Evolutionary conservation across 2,797 vertebrate species (phyloP), one percentile per base, ranked within the genome.

Genomic region (Pseudotriccus pelzelni): DNA sequence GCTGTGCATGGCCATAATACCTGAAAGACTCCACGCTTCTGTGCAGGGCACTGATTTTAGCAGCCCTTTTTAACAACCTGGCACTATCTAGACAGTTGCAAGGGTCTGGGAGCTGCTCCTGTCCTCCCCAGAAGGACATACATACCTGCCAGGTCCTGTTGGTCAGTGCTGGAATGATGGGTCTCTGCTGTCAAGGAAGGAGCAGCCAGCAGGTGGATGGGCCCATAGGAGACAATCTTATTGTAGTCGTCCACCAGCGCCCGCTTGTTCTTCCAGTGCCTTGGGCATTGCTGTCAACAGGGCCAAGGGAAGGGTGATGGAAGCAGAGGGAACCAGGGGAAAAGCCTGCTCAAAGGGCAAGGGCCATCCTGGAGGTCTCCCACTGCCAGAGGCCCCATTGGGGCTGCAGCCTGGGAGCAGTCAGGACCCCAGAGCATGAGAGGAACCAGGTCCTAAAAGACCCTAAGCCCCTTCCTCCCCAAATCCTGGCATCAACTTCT

Each of bases 191-290:
- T 77, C 8, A 59, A 22, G 68, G 81, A 66, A 41, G 93, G 55
- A 39, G 87, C 56, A 85, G 72, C 49, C 46, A 82, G 62, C 30
- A 98, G 62, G 24, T 81, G 78, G 72, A 98, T 96, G n/a, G 97
- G 97, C 10, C 97, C 97, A 0, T 97, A 98, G 75, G 97, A 97
- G 25, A 97, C 87, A 22, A 97, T 86, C 74, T 97, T 97, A 13
- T 70, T 94, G 90, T 97, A 94, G 27, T 91, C 87, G 46, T 92
- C 76, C 2, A 8, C 39, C 68, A 91, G 78, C 0, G 80, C 72
- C 12, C 97, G 44, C 52, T 86, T 90, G 5, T 1, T 84, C 47
- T 85, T 96, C 56, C 32, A 2, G 56, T 27, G 89, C 47, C 64
- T 25, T 53, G 96, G 87, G 56, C 96, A 96, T 34, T 95, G 76